A percentile compares a stretch with the other conserved stretches of the same genome.
These are phyloP conservation scores for Nomada lathburiana DNA, from an alignment of 2,888 invertebrate species.

Conservation along the genomic window DNA sequence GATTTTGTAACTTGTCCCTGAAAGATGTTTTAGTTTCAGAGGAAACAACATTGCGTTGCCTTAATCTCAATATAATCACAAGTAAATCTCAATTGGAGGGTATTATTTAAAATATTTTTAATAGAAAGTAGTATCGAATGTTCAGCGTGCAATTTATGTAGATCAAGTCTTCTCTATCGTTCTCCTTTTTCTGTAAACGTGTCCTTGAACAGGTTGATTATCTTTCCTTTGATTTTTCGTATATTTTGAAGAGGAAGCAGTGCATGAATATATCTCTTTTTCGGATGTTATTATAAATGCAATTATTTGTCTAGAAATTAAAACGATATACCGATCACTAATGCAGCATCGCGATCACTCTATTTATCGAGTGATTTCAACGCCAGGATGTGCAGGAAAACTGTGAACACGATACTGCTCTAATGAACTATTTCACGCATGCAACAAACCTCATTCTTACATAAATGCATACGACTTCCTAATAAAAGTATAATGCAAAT, in stretches of 20 bases:
- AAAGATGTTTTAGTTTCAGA: background rate
- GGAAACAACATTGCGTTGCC: background rate
- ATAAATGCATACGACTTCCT: background rate
- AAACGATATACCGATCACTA: conserved; percentile 24
- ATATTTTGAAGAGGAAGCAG: background rate
- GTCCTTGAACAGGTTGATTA: conserved; percentile 7
- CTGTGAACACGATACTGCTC: conserved; percentile 32
- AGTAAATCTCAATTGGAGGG: background rate
- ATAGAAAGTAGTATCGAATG: background rate
- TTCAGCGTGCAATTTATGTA: background rate
- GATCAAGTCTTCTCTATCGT: background rate
- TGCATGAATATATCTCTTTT: background rate
- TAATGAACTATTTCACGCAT: conserved; percentile 33
- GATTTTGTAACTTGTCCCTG: background rate
- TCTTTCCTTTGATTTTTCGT: conserved; percentile 1
- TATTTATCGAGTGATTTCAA: conserved; percentile 75
- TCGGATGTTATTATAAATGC: background rate
- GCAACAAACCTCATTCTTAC: background rate
- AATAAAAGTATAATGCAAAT: background rate
- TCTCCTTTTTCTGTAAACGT: background rate
- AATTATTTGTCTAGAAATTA: background rate
- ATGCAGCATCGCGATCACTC: conserved; percentile 65
- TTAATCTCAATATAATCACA: too few relatives aligned
- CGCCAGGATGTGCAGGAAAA: conserved; percentile 71
- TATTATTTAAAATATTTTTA: background rate